phyloP scores from a whole-genome alignment of 1,140 invertebrate genomes.

The Dendroctonus ponderosae region DNA sequence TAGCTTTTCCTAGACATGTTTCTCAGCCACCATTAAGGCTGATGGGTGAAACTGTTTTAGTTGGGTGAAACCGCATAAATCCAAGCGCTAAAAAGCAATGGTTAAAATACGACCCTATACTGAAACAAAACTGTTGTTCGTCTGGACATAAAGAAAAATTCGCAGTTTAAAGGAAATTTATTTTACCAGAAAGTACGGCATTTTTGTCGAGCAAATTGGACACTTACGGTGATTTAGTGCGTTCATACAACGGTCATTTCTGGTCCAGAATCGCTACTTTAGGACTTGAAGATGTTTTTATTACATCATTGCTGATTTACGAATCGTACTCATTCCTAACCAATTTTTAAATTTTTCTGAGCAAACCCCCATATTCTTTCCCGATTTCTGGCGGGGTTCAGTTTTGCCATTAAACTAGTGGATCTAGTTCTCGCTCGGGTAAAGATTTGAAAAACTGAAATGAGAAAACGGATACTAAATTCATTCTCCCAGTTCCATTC shows the following conservation, averaged over 20 bases:
- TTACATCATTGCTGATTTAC: background rate
- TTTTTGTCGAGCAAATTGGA: slow-evolving; percentile 35
- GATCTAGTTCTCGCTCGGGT: too few relatives aligned
- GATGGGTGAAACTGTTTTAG: too few relatives aligned
- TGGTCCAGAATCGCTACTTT: slow-evolving; percentile 16
- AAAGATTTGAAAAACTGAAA: too few relatives aligned
- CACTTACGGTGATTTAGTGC: slow-evolving; percentile 32
- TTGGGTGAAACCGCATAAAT: slow-evolving; percentile 13
- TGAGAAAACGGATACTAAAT: too few relatives aligned
- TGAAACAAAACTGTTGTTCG: slow-evolving; percentile 34
- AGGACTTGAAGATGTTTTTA: slow-evolving; percentile 12
- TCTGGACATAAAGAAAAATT: slow-evolving; percentile 27
- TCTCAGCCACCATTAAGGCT: too few relatives aligned
- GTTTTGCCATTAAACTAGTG: too few relatives aligned
- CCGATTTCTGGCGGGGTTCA: too few relatives aligned
- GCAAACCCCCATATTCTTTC: too few relatives aligned
- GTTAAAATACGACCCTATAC: slow-evolving; percentile 17
- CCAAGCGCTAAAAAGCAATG: slow-evolving; percentile 18
- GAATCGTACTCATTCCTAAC: too few relatives aligned
- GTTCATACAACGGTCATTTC: slow-evolving; percentile 28
- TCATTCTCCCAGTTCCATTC: too few relatives aligned
- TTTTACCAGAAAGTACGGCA: slow-evolving; percentile 27
- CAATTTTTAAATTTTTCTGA: too few relatives aligned
- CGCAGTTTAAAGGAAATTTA: slow-evolving; percentile 33
- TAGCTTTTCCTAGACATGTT: too few relatives aligned